These are phyloP conservation scores for Ormyrus rosae DNA, from an alignment of 2,888 invertebrate species.

Conservation along the genomic window DNA sequence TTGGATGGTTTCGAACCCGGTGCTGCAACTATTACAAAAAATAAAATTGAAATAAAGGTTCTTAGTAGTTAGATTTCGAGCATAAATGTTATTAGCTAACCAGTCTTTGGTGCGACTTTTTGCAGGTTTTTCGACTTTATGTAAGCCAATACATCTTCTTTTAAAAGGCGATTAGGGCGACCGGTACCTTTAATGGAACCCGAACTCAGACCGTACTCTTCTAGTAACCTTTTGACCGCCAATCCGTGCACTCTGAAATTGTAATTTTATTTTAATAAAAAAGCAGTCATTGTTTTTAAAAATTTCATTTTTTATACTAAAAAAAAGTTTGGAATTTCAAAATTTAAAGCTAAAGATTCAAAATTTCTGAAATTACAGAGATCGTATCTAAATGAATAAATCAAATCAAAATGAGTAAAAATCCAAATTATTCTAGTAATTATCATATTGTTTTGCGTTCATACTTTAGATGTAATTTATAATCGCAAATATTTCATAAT, in stretches of 20 bases:
- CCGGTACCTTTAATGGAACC: slow-evolving; percentile 78
- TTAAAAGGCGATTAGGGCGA: slow-evolving; percentile 79
- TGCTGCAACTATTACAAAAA: slow-evolving; percentile 44
- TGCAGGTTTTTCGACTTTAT: slow-evolving; percentile 75
- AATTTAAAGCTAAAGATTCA: no score
- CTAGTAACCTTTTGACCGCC: slow-evolving; percentile 79
- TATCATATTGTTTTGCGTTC: no score
- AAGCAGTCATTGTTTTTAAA: background rate
- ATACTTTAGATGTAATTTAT: no score
- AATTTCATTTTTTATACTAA: slow-evolving; percentile 8
- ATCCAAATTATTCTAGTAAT: no score
- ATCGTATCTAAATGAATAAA: no score
- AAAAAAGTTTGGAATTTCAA: background rate
- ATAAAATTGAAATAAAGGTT: background rate
- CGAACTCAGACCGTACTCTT: slow-evolving; percentile 78
- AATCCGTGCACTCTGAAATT: slow-evolving; percentile 77
- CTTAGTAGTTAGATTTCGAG: background rate
- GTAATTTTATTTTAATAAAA: slow-evolving; percentile 6
- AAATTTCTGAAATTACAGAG: no score
- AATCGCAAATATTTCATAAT: no score
- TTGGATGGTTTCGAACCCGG: slow-evolving; percentile 32
- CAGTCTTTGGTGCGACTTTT: slow-evolving; percentile 70
- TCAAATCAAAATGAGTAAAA: no score
- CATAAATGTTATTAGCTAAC: slow-evolving; percentile 58
- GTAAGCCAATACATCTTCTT: slow-evolving; percentile 78